Evolutionary conservation across 1,140 invertebrate species (phyloP).

Genomic region (Papilio glaucus): DNA sequence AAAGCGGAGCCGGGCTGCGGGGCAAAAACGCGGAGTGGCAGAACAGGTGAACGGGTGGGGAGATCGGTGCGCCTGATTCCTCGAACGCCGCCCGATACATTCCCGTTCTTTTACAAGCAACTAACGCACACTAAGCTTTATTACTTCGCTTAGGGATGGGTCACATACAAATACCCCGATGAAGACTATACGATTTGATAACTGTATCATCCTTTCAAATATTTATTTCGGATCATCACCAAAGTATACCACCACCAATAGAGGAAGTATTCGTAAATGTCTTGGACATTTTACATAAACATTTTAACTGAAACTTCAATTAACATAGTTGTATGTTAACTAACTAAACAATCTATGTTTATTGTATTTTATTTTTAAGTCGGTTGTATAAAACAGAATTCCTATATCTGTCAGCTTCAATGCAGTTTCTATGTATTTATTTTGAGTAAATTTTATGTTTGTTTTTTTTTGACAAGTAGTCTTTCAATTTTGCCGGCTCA

Average conservation of each 20-base stretch:
- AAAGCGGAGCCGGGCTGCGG: conserved; percentile 51
- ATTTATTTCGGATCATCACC: not conserved
- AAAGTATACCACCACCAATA: not conserved
- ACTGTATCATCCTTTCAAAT: not conserved
- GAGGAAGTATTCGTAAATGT: not conserved
- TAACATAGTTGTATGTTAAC: too few relatives aligned
- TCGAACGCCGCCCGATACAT: conserved; percentile 29
- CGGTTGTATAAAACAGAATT: too few relatives aligned
- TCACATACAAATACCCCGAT: conserved; percentile 2
- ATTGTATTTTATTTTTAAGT: too few relatives aligned
- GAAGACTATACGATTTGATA: not conserved
- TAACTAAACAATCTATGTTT: too few relatives aligned
- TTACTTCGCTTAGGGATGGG: conserved; percentile 3
- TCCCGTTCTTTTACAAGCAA: conserved; percentile 35
- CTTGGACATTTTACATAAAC: not conserved
- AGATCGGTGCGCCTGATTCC: conserved; percentile 33
- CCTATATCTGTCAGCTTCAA: too few relatives aligned
- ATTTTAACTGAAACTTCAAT: too few relatives aligned
- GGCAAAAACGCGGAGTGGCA: conserved; percentile 55
- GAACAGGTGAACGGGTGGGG: conserved; percentile 53
- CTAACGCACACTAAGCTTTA: conserved; percentile 15
- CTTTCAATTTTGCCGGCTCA: too few relatives aligned
- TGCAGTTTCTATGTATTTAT: too few relatives aligned
- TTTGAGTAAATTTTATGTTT: too few relatives aligned
- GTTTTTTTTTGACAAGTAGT: too few relatives aligned